phyloP scores from a whole-genome alignment of 2,888 invertebrate genomes.

The Clunio marinus region DNA sequence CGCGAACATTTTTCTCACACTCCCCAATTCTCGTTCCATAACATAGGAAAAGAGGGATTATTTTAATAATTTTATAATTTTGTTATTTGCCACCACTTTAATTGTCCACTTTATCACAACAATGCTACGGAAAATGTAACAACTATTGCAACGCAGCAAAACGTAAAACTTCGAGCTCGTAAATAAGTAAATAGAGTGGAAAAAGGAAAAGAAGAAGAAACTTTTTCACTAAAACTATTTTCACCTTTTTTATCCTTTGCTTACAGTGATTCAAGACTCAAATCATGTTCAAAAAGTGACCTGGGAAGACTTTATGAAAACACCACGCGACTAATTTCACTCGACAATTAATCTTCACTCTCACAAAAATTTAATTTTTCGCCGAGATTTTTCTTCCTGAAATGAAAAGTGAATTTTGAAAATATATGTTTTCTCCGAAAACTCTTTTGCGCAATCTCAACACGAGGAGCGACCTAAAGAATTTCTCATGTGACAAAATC shows the following conservation, averaged over 20 bases:
- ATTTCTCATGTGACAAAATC: not conserved
- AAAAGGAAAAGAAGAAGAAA: not conserved
- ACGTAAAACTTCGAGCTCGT: too few species aligned
- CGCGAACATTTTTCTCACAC: too few species aligned
- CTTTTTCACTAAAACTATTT: not conserved
- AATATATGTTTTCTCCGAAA: conserved; percentile 24
- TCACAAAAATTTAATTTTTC: conserved; percentile 14
- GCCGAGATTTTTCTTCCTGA: too few species aligned
- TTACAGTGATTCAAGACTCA: not conserved
- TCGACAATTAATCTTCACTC: not conserved
- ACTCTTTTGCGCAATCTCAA: conserved; percentile 8
- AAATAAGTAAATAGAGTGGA: conserved; percentile 15
- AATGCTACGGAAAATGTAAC: too few species aligned
- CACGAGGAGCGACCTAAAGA: not conserved
- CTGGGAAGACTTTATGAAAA: not conserved
- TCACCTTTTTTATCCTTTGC: not conserved
- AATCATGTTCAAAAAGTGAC: conserved; percentile 3
- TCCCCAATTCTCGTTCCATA: too few species aligned
- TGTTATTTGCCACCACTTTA: too few species aligned
- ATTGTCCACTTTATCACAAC: too few species aligned
- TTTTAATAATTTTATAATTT: too few species aligned
- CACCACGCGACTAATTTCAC: not conserved
- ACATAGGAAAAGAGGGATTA: too few species aligned
- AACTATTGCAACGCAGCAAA: too few species aligned
- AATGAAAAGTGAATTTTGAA: conserved; percentile 4